These are phyloP conservation scores for Bambusicola thoracicus DNA, from an alignment of 2,113 vertebrate species.

Conservation along the genomic window DNA sequence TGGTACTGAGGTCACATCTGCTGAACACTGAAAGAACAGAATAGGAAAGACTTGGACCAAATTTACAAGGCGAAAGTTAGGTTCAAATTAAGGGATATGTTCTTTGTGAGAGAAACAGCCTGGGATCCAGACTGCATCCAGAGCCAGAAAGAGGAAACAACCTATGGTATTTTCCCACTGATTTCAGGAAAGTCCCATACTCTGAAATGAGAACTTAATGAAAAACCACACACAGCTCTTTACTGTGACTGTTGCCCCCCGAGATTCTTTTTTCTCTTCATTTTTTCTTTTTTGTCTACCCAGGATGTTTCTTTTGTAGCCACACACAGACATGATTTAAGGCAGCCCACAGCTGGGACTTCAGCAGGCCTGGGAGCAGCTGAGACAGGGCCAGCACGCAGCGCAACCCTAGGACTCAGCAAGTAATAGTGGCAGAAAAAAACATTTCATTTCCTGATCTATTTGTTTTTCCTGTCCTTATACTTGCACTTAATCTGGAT, in stretches of 20 bases:
- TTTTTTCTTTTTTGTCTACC: background rate
- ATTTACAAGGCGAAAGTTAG: background rate
- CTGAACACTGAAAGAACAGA: background rate
- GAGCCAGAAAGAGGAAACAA: background rate
- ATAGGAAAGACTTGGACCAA: background rate
- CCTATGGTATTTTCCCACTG: background rate
- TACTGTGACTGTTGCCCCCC: background rate
- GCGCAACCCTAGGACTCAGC: background rate
- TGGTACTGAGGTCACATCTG: background rate
- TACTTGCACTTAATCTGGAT: background rate
- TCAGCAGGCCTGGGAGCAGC: background rate
- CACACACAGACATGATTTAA: background rate
- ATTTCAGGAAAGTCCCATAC: background rate
- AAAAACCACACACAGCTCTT: background rate
- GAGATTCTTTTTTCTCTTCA: background rate
- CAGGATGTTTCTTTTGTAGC: background rate
- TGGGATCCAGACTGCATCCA: background rate
- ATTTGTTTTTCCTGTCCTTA: background rate
- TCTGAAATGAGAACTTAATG: background rate
- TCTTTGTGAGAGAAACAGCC: background rate
- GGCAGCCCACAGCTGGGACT: background rate
- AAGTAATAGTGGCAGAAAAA: background rate
- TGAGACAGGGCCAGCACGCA: background rate
- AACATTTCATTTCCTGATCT: background rate
- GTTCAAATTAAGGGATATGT: background rate